phyloP scores from a whole-genome alignment of 2,113 vertebrate genomes.

The Mormyrus iriodes region DNA sequence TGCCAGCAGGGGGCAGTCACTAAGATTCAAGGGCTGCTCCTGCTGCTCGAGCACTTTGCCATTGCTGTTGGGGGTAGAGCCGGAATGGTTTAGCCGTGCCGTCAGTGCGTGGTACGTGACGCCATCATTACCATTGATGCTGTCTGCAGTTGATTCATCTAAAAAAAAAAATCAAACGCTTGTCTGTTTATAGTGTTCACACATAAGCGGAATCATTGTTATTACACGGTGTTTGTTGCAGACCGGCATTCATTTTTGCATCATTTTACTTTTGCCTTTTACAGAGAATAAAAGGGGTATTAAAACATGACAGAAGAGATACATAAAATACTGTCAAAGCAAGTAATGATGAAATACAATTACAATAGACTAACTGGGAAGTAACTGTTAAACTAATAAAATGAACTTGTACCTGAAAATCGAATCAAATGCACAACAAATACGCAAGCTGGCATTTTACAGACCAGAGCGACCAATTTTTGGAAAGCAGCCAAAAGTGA shows the following conservation, averaged over 20 bases:
- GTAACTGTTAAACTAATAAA: background rate
- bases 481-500: background rate
- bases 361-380: background rate
- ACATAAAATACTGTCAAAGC: background rate
- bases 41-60: constrained; percentile 68
- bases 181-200: background rate
- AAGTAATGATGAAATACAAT: background rate
- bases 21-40: constrained; percentile 74
- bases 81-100: constrained; percentile 64
- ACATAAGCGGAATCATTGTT: background rate
- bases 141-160: constrained; percentile 78
- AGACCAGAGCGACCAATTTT: background rate
- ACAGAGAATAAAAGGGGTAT: background rate
- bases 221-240: background rate
- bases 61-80: constrained; percentile 63
- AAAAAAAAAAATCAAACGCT: constrained; percentile 22
- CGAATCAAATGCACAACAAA: background rate
- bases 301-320: background rate
- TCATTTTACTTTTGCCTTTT: background rate
- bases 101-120: constrained; percentile 63
- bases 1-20: constrained; percentile 71
- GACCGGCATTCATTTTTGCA: background rate
- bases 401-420: background rate
- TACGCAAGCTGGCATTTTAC: background rate
- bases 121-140: constrained; percentile 73